Evolutionary conservation across 2,888 invertebrate species (phyloP).

Genomic region (Patella depressa): DNA sequence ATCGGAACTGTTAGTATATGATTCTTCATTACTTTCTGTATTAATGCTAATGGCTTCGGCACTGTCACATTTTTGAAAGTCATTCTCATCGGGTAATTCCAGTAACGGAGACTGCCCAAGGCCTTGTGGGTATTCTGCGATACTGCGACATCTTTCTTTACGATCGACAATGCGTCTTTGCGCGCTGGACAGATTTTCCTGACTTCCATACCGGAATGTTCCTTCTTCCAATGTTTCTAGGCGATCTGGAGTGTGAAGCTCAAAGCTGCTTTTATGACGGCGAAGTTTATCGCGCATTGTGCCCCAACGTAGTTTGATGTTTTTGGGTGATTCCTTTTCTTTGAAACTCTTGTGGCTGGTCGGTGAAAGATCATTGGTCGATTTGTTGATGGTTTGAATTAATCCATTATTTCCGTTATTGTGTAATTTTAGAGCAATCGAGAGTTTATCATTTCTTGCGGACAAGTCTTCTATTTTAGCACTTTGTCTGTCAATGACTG

Average conservation of each 20-base stretch:
- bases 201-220: constrained; percentile 51
- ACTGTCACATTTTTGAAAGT: neutral
- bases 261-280: constrained; percentile 59
- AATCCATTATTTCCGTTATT: constrained; percentile 54
- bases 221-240: constrained; percentile 46
- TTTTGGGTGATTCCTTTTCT: constrained; percentile 32
- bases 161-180: neutral
- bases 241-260: constrained; percentile 49
- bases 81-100: constrained; percentile 17
- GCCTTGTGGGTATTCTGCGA: constrained; percentile 1
- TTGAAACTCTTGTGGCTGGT: constrained; percentile 21
- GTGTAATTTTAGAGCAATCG: constrained; percentile 51
- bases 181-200: constrained; percentile 50
- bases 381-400: constrained; percentile 31
- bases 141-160: neutral
- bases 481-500: constrained; percentile 47
- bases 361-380: constrained; percentile 6
- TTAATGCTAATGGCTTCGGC: neutral
- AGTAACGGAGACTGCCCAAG: constrained; percentile 10
- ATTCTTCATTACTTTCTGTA: neutral
- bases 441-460: constrained; percentile 50
- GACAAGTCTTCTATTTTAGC: constrained; percentile 50
- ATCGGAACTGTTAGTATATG: neutral
- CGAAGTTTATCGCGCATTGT: constrained; percentile 54
- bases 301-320: constrained; percentile 44